Base-by-base conservation (phyloP, 2,888 invertebrate genomes). In the Ochlodes sylvanus region DNA sequence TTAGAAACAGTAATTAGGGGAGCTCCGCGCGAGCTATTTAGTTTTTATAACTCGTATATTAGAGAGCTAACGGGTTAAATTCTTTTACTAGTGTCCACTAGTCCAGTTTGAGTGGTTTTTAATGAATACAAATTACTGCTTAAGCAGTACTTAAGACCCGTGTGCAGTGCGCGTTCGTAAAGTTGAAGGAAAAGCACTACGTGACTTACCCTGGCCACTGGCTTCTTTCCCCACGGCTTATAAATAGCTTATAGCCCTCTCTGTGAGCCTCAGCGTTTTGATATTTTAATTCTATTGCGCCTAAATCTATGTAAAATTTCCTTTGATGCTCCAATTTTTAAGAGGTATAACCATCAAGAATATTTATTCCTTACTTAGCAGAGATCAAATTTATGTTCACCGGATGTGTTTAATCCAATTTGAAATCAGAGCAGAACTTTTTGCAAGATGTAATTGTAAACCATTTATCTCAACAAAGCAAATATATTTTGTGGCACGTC, bases 1-100 rank as follows among this genome's bases (percentile, higher is more conserved):
- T 66, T 61, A 63, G 69, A 67, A 70, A 68, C 68, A 63, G 70
- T 69, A 73, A 74, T 71, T 70, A 70, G 34, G 67, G 55, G 19
- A 60, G 66, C 47, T 38, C 38, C 67, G 57, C 47, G 63, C 69
- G 52, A 32, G 54, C 52, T 32, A 21, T 55, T 66, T 50, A 32
- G 60, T 60, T 66, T 66, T 66, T 66, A 58, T 60, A 54, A 44
- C 44, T 60, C 32, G 34, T 42, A 42, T 60, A 66, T 60, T 60
- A 60, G 38, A 15, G 42, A 60, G 42, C 60, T 54, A 54, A 50
- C 32, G 42, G 42, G 34, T 66, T 60, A 54, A 66, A 66, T 60
- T 66, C 42, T 54, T 66, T 60, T 54, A 54, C 44, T 34, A 61
- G 60, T 61, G 60, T 67, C 41, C 54, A 27, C 42, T 67, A 55